These are phyloP conservation scores for Entelurus aequoreus DNA, from an alignment of 2,113 vertebrate species.

Conservation along the genomic window DNA sequence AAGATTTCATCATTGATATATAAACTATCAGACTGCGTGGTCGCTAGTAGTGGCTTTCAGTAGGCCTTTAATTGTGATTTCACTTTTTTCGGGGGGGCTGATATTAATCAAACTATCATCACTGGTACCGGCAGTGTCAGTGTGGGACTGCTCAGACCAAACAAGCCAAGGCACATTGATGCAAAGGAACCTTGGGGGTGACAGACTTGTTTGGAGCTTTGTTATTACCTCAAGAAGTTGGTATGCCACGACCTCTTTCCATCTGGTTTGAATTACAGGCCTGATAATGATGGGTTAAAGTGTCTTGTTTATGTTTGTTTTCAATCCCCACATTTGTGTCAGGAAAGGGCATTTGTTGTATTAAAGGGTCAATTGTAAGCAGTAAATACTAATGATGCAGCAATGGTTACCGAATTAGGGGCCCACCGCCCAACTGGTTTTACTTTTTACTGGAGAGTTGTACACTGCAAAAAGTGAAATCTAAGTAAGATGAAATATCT, in stretches of 20 bases:
- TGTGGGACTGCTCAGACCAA: slow-evolving; percentile 33
- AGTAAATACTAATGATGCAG: slow-evolving; percentile 55
- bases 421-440: no score
- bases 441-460: no score
- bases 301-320: slow-evolving; percentile 79
- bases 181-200: slow-evolving; percentile 41
- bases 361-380: slow-evolving; percentile 66
- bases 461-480: no score
- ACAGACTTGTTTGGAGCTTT: slow-evolving; percentile 55
- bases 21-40: no score
- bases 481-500: no score
- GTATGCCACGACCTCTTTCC: slow-evolving; percentile 76
- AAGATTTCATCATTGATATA: no score
- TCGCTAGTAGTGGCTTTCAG: no score
- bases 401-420: slow-evolving; percentile 38
- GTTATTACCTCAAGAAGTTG: slow-evolving; percentile 85
- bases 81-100: slow-evolving; percentile 1
- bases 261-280: slow-evolving; percentile 88
- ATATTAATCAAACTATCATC: slow-evolving; percentile 20
- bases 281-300: slow-evolving; percentile 76
- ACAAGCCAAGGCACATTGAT: slow-evolving; percentile 33
- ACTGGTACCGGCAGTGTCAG: slow-evolving; percentile 1
- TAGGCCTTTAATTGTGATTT: background rate
- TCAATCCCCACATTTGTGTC: slow-evolving; percentile 75
- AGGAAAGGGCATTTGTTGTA: slow-evolving; percentile 77